Evolutionary conservation across 1,140 invertebrate genomes (phyloP), one percentile per base, ranked within the genome.

Genomic region (Steinernema feltiae): DNA sequence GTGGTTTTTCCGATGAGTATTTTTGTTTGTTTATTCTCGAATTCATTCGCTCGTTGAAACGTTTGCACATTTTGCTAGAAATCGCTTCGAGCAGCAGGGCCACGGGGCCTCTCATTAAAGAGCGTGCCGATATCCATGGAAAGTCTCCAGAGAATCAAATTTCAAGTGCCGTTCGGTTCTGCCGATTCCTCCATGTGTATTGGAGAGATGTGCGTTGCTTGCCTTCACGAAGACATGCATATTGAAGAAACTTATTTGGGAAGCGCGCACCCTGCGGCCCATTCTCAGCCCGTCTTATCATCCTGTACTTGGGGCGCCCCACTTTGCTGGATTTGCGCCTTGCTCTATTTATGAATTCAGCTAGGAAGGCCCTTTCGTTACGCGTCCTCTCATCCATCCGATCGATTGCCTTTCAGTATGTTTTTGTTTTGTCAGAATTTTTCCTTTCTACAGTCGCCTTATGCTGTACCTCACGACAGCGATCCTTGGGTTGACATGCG

Each of bases 331-430:
- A 63, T 63, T 63, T 63, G 53, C 53, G 12, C 53, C 53, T 63
- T 63, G 53, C 53, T 63, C 53, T 63, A 15, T 63, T 63, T 63
- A 63, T 63, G 53, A 63, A 63, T 63, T 63, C 53, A 63, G 53
- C 53, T 3, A 63, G 53, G 24, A 63, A 63, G 53, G 53, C 53
- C 53, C 53, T 63, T 27, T 63, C 53, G 53, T 63, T 63, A n/a
- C 12, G 53, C 53, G 53, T 27, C 24, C 53, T 63, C 53, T n/a
- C 53, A 63, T 63, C 53, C 24, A 7, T n/a, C 24, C 53, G 24
- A 63, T 63, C 53, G 53, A 63, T 63, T 63, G 53, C 24, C 53
- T 27, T 63, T 63, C 53, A 63, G 12, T 63, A 15, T 63, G 53
- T 27, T 12, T 7, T 17, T 15, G 18, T 18, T 41, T 41, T 63